Evolutionary conservation across 2,797 vertebrate species (phyloP), one percentile per base, ranked within the genome.

Genomic region (Manis pentadactyla): DNA sequence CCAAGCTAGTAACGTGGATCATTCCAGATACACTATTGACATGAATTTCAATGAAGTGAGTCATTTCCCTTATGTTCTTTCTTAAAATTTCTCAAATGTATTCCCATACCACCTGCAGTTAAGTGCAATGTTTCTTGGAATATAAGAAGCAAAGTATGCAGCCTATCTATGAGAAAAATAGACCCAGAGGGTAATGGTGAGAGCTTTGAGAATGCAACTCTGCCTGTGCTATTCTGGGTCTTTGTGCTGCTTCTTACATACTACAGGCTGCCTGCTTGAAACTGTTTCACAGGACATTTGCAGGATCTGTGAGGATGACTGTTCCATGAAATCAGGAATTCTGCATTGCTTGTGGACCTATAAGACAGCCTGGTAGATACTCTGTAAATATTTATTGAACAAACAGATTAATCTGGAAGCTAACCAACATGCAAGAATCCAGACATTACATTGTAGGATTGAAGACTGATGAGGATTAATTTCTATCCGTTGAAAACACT

Each of bases 51-150:
- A 31, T 18, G 42, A 82, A 81, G 51, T 75, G 82, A 95, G 55
- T 96, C 95, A 96, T 73, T 94, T 93, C 95, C 82, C 92, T 93
- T n/a, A 31, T 0, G 11, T 37, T 85, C 51, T 90, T 73, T 53
- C 63, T 64, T 87, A 74, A 84, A 11, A 46, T 87, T 77, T 73
- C 85, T 96, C 64, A 55, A 66, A 91, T 5, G 11, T 68, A 53
- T 77, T 95, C 85, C 83, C 82, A 39, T 10, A 88, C 64, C 73
- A 96, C 85, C 85, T 95, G 78, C 85, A 73, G 53, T 51, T 90
- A 75, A 57, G 49, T 15, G 23, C 71, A 4, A 0, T 17, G 34
- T 83, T 92, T 64, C 77, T 94, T 77, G 87, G 59, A 84, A 53
- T n/a, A 19, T 19, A n/a, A 88, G 91, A 94, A 78, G 61, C 51